phyloP scores from a whole-genome alignment of 1,140 invertebrate species.

The Zaprionus nigranus region DNA sequence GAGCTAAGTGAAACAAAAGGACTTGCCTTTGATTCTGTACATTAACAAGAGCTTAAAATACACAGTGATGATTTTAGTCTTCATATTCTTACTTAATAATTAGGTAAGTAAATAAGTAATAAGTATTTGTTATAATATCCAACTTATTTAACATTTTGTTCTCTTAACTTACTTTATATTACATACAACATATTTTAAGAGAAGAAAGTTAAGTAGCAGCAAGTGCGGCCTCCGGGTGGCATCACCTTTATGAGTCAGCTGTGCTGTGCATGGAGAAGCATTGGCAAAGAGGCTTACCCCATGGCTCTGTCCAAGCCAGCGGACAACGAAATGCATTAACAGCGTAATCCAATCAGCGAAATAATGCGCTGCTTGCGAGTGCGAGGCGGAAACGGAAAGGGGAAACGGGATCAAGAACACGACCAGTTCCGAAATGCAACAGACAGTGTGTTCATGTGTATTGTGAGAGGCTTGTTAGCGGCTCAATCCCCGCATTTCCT shows the following conservation, averaged over 20 bases:
- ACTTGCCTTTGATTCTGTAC: slow-evolving; percentile 20
- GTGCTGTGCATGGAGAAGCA: background rate
- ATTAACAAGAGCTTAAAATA: no score
- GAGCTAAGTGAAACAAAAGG: slow-evolving; percentile 27
- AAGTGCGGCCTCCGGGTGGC: background rate
- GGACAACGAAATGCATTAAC: slow-evolving; percentile 42
- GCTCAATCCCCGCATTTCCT: background rate
- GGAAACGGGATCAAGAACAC: background rate
- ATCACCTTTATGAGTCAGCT: background rate
- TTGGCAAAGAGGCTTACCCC: slow-evolving; percentile 22
- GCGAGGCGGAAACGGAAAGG: background rate
- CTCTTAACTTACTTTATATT: background rate
- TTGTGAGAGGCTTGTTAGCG: slow-evolving; percentile 13
- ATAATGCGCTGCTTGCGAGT: slow-evolving; percentile 43
- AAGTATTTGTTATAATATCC: no score
- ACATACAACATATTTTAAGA: background rate
- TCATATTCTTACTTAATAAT: no score
- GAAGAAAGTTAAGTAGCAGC: background rate
- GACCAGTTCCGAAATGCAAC: slow-evolving; percentile 31
- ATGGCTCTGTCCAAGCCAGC: background rate
- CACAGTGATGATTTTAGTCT: no score
- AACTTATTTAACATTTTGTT: background rate
- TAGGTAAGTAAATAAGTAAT: no score
- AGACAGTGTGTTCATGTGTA: slow-evolving; percentile 21
- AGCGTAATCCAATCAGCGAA: slow-evolving; percentile 48